These are phyloP conservation scores for Martes martes DNA, from an alignment of 2,113 vertebrate genomes.

Conservation along the genomic window DNA sequence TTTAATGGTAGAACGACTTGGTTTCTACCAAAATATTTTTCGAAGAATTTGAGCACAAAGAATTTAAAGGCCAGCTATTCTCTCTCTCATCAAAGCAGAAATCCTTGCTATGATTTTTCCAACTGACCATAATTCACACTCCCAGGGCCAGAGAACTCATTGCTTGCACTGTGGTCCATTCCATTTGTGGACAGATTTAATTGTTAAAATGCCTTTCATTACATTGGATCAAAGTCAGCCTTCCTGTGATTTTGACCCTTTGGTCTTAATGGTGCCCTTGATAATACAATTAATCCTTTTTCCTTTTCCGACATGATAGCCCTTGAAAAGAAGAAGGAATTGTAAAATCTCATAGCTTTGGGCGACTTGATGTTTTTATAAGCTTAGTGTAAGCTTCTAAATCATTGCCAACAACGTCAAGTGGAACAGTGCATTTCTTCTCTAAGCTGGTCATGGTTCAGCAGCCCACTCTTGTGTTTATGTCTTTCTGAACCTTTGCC, in stretches of 20 bases:
- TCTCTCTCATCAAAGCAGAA: background rate
- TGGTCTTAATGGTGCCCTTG: slow-evolving; percentile 32
- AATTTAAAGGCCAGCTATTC: background rate
- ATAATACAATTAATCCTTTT: slow-evolving; percentile 29
- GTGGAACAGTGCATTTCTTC: background rate
- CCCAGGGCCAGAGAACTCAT: background rate
- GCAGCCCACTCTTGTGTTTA: background rate
- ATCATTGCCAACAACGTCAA: background rate
- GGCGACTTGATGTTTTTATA: slow-evolving; percentile 31
- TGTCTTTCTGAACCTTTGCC: background rate
- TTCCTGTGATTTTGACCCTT: slow-evolving; percentile 45
- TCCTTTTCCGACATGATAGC: background rate
- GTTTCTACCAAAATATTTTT: slow-evolving; percentile 32
- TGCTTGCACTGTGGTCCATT: background rate
- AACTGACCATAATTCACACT: slow-evolving; percentile 11
- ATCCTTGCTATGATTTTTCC: slow-evolving; percentile 19
- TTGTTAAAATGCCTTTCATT: slow-evolving; percentile 14
- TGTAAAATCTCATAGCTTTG: background rate
- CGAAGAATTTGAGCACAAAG: slow-evolving; percentile 24
- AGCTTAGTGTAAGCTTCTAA: background rate
- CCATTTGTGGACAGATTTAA: slow-evolving; percentile 20
- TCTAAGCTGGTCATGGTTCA: background rate
- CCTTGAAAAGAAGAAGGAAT: slow-evolving; percentile 44
- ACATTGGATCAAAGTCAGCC: slow-evolving; percentile 10
- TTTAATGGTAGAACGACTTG: slow-evolving; percentile 36